Evolutionary conservation across 1,140 invertebrate genomes (phyloP), one percentile per base, ranked within the genome.

Genomic region (Hyphantria cunea): DNA sequence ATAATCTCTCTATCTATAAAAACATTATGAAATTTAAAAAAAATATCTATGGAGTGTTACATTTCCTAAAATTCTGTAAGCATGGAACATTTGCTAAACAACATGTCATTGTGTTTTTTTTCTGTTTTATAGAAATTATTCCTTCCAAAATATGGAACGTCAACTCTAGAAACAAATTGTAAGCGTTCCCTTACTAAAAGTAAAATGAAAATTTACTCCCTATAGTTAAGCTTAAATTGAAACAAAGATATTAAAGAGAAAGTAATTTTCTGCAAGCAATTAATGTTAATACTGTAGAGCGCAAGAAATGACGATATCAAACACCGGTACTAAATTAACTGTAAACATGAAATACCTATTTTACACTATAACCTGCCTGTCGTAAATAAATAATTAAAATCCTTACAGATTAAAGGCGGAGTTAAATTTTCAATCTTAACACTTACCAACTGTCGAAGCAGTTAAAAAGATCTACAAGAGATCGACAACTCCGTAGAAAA

Each of bases 361-460:
- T 3, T 39, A 10, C 31, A 37, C 11, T 15, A 4, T 9, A 14
- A 10, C 39, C 17, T 55, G 45, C 53, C n/a, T 39, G 14, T 41
- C 37, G 37, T 48, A n/a, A 10, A 58, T 25, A 37, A 6, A 47
- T 47, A 10, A n/a, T 58, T 15, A 15, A 25, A 41, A 12, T 10
- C n/a, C 17, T 13, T 48, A 58, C 55, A 39, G 34, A 45, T 13
- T 45, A 48, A 58, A 48, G 47, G 11, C 13, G 12, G 48, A 58
- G 55, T 48, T 48, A 58, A 58, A 58, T 37, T 48, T 49, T 45
- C 45, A 58, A 48, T 58, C 44, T 45, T 42, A 56, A 55, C 41
- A 56, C 53, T 56, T 42, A 58, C 55, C 44, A 58, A 58, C 55
- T 58, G 44, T 48, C 55, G 44, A 58, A 58, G 55, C 55, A 58